Conservation (phyloP, 2,888 invertebrate species). For the Meiosimyza platycephala region DNA sequence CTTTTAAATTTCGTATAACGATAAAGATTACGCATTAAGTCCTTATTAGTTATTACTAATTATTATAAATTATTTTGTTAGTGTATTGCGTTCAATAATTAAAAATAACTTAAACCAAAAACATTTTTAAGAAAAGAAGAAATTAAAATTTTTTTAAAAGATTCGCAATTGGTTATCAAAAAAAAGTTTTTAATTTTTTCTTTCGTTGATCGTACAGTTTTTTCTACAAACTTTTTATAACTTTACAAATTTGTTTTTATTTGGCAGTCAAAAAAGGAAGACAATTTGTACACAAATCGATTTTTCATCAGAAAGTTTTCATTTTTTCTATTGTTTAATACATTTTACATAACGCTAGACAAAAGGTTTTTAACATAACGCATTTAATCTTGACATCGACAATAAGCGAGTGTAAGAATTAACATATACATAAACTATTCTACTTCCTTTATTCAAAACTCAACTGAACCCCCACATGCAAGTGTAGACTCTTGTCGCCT, state of each 20-base stretch:
- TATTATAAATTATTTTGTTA: not conserved
- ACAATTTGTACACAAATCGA: not conserved
- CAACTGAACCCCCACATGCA: no score
- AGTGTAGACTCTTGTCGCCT: not conserved
- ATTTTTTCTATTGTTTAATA: no score
- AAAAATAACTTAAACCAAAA: conserved; percentile 6
- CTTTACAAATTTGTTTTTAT: conserved; percentile 11
- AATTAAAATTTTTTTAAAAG: not conserved
- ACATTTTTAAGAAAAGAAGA: not conserved
- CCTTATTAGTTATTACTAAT: not conserved
- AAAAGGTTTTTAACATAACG: no score
- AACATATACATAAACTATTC: no score
- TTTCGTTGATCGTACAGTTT: not conserved
- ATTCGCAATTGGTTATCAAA: not conserved
- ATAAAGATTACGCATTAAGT: not conserved
- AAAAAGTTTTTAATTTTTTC: not conserved
- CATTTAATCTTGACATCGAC: no score
- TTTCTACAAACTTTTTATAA: not conserved
- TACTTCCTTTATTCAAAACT: no score
- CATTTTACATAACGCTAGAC: no score
- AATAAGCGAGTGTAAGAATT: no score
- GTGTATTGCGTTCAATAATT: conserved; percentile 12
- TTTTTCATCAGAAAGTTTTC: no score
- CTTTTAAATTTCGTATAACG: not conserved
- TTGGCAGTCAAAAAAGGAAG: conserved; percentile 30